Evolutionary conservation across 2,113 vertebrate genomes (phyloP).

Genomic region (Calidris pygmaea): DNA sequence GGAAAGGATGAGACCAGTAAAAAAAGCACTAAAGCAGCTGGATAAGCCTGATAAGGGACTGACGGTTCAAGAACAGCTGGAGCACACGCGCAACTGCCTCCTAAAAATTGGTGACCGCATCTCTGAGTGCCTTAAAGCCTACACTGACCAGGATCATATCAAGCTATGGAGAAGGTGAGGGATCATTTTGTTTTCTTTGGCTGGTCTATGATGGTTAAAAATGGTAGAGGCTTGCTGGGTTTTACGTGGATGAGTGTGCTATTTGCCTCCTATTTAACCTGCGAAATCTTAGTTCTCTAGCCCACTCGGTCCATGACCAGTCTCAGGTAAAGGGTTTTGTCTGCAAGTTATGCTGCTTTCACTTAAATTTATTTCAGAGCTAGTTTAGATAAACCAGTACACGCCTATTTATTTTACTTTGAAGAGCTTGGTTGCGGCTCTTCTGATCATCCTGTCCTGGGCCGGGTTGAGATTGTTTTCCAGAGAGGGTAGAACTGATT

Average conservation of each 20-base stretch:
- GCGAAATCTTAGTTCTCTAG: neutral
- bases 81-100: constrained; percentile 94
- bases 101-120: constrained; percentile 97
- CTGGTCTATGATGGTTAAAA: neutral
- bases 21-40: constrained; percentile 96
- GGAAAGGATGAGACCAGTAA: constrained; percentile 96
- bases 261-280: neutral
- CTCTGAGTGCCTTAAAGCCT: constrained; percentile 95
- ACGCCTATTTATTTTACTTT: neutral
- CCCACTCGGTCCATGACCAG: neutral
- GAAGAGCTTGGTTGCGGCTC: neutral
- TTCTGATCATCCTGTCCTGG: neutral
- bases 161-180: constrained; percentile 92
- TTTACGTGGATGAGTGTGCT: neutral
- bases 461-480: neutral
- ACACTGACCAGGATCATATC: constrained; percentile 91
- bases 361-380: neutral
- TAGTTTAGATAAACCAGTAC: neutral
- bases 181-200: neutral
- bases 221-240: neutral
- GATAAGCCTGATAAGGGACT: constrained; percentile 97
- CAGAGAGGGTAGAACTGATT: neutral
- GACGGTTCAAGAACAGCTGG: constrained; percentile 92
- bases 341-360: neutral
- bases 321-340: neutral